Conservation (phyloP, 2,113 vertebrate genomes). For the Syngnathus floridae region DNA sequence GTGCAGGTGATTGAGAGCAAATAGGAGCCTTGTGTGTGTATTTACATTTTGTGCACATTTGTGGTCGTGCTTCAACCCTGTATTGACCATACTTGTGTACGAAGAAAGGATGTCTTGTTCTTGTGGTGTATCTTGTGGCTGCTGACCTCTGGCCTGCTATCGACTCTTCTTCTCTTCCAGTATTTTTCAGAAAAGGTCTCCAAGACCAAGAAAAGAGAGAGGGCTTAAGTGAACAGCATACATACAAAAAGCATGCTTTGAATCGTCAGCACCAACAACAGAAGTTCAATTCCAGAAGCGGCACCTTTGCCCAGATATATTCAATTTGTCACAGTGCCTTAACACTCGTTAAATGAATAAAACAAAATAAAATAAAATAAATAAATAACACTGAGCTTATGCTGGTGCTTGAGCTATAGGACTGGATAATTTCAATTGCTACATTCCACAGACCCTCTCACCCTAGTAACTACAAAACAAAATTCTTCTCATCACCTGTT, state of each 20-base stretch:
- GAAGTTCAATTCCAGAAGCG: background rate
- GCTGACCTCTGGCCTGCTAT: conserved; percentile 39
- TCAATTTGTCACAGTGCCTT: background rate
- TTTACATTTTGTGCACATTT: conserved; percentile 27
- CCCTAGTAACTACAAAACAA: background rate
- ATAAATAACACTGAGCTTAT: too few species aligned
- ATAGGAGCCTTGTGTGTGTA: conserved; percentile 32
- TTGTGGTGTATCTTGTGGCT: conserved; percentile 26
- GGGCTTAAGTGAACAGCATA: conserved; percentile 6
- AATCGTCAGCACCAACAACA: conserved; percentile 11
- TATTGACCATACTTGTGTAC: conserved; percentile 14
- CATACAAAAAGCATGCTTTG: conserved; percentile 16
- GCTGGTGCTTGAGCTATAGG: background rate
- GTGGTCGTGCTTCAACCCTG: conserved; percentile 15
- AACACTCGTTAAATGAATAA: background rate
- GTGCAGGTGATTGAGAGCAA: conserved; percentile 57
- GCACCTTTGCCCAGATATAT: background rate
- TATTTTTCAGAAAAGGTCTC: conserved; percentile 36
- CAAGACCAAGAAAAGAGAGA: conserved; percentile 13
- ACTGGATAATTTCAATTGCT: background rate
- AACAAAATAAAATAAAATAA: too few species aligned
- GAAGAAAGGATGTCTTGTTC: conserved; percentile 31
- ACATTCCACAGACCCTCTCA: background rate
- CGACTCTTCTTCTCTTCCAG: conserved; percentile 39
- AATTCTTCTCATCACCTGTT: background rate